A percentile compares a stretch with the other conserved stretches of the same genome.
These are phyloP conservation scores for Dryobota labecula DNA, from an alignment of 2,888 invertebrate genomes.

Conservation along the genomic window DNA sequence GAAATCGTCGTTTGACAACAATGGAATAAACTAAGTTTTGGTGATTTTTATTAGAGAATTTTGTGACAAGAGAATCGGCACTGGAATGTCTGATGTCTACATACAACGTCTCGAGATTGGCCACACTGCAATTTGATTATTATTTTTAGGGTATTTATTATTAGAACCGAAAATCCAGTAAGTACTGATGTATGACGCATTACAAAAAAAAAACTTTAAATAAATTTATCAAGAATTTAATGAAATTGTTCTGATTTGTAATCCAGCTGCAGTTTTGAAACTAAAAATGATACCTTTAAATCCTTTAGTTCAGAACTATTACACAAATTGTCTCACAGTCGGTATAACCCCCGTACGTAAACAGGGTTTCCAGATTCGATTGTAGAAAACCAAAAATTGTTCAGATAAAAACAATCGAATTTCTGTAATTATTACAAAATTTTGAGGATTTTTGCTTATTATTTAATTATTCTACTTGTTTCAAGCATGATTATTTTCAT, in stretches of 20 bases:
- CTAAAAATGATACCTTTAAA: background rate
- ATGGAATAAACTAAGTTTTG: too few species aligned
- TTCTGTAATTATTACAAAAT: background rate
- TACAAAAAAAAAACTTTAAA: conserved; percentile 1
- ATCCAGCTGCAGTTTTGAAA: background rate
- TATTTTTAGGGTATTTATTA: background rate
- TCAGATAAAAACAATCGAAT: background rate
- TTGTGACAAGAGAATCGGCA: too few species aligned
- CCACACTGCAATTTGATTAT: background rate
- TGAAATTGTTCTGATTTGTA: background rate
- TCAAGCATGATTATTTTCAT: too few species aligned
- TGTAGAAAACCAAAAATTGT: background rate
- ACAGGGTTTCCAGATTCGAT: conserved; percentile 7
- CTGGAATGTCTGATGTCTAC: too few species aligned
- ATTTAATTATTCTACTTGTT: background rate
- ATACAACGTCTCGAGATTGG: too few species aligned
- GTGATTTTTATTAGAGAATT: too few species aligned
- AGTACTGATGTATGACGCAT: background rate
- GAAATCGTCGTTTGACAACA: too few species aligned
- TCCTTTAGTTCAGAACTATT: too few species aligned
- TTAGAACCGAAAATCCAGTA: background rate
- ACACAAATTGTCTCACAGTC: background rate
- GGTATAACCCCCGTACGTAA: background rate
- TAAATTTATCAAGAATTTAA: conserved; percentile 1
- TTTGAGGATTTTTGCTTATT: background rate